Evolutionary conservation across 2,113 vertebrate species (phyloP).

Genomic region (Salvator merianae): DNA sequence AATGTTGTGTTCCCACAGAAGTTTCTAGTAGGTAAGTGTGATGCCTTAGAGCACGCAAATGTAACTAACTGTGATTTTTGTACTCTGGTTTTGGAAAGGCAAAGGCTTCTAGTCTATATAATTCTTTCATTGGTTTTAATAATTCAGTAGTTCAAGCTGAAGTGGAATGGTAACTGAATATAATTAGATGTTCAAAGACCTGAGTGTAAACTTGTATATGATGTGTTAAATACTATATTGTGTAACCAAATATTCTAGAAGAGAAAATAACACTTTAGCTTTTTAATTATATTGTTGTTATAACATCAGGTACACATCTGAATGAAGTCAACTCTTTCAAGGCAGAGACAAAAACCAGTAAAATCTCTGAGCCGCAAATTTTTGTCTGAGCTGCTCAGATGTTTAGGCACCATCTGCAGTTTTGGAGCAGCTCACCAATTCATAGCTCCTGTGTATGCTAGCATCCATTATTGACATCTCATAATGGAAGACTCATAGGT

Average conservation of each 20-base stretch:
- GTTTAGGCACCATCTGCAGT: neutral
- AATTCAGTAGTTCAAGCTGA: conserved; percentile 19
- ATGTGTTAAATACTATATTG: neutral
- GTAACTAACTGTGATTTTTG: neutral
- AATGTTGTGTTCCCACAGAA: neutral
- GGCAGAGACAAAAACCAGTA: neutral
- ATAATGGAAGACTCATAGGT: neutral
- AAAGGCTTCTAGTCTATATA: neutral
- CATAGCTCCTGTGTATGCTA: neutral
- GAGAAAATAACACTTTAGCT: conserved; percentile 10
- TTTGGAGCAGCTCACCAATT: neutral
- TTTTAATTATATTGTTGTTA: conserved; percentile 16
- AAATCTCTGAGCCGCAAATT: neutral
- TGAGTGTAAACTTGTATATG: conserved; percentile 2
- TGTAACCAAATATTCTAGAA: conserved; percentile 2
- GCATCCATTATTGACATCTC: neutral
- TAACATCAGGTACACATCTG: neutral
- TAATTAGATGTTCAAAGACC: conserved; percentile 38
- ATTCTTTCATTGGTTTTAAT: conserved; percentile 45
- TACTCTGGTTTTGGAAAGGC: neutral
- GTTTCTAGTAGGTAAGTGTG: neutral
- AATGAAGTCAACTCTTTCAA: neutral
- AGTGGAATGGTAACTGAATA: conserved; percentile 36
- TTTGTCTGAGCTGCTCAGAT: neutral
- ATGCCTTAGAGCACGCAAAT: neutral